phyloP scores from a whole-genome alignment of 1,140 invertebrate species.

The Phymastichus coffea region DNA sequence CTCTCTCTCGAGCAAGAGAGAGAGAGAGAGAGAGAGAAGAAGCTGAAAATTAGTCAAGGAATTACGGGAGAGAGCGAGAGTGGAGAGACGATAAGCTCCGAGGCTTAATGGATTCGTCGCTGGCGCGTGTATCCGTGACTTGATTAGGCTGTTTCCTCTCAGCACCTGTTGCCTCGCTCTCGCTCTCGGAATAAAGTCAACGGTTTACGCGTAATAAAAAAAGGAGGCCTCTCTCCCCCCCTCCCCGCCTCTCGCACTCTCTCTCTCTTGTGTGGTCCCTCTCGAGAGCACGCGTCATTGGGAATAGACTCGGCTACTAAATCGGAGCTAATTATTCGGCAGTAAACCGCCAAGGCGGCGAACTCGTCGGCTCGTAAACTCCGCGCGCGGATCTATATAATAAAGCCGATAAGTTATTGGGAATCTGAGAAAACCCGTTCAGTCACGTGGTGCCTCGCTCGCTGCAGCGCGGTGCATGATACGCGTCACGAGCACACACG shows the following conservation, averaged over 20 bases:
- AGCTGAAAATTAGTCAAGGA: no score
- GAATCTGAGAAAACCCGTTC: no score
- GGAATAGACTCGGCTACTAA: slow-evolving; percentile 52
- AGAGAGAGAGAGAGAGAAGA: no score
- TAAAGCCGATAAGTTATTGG: slow-evolving; percentile 42
- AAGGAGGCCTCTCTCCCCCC: slow-evolving; percentile 35
- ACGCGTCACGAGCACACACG: no score
- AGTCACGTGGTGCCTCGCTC: no score
- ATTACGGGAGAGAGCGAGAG: no score
- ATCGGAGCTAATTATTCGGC: slow-evolving; percentile 55
- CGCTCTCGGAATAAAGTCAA: slow-evolving; percentile 44
- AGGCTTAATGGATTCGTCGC: neutral
- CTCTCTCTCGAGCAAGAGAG: neutral
- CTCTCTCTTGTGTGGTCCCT: no score
- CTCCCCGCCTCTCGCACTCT: no score
- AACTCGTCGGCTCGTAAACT: slow-evolving; percentile 47
- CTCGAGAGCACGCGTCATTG: slow-evolving; percentile 29
- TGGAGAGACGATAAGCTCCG: no score
- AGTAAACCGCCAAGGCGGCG: slow-evolving; percentile 49
- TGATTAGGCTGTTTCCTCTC: no score
- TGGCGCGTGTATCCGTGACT: no score
- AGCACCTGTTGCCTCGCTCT: neutral
- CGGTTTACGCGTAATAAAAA: slow-evolving; percentile 54
- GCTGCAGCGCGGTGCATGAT: no score
- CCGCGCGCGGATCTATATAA: slow-evolving; percentile 23